These are phyloP conservation scores for Phymorhynchus buccinoides DNA, from an alignment of 1,140 invertebrate species.

Conservation along the genomic window DNA sequence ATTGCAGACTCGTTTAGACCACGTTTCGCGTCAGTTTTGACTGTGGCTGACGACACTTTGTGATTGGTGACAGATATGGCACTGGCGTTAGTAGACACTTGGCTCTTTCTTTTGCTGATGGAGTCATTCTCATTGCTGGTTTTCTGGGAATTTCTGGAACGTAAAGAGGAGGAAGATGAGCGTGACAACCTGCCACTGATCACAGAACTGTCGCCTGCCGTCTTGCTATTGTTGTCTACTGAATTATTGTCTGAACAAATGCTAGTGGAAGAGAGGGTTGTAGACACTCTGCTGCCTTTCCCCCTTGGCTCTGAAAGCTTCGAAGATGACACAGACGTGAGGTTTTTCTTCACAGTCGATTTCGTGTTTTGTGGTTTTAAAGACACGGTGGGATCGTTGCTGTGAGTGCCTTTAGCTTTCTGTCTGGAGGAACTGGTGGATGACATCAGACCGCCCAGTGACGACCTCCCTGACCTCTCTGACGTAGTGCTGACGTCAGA, in stretches of 20 bases:
- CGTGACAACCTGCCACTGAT: background rate
- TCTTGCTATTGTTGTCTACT: too few species aligned
- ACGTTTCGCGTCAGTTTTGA: background rate
- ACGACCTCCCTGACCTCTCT: background rate
- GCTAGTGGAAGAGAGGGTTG: too few species aligned
- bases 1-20: too few species aligned
- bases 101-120: background rate
- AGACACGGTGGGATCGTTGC: background rate
- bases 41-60: background rate
- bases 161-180: background rate
- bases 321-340: background rate
- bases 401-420: background rate
- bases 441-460: background rate
- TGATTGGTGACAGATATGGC: background rate
- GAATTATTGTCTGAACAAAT: too few species aligned
- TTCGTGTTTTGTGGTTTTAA: background rate
- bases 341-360: background rate
- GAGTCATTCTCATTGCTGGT: background rate
- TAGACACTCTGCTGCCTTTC: background rate
- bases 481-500: constrained; percentile 15
- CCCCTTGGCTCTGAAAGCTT: background rate
- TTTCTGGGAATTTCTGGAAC: background rate
- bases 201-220: constrained; percentile 30
- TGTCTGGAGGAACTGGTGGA: constrained; percentile 6
- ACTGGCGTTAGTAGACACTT: background rate